Base-by-base conservation (phyloP, 1,140 invertebrate genomes). In the Philopotamus ludificatus region DNA sequence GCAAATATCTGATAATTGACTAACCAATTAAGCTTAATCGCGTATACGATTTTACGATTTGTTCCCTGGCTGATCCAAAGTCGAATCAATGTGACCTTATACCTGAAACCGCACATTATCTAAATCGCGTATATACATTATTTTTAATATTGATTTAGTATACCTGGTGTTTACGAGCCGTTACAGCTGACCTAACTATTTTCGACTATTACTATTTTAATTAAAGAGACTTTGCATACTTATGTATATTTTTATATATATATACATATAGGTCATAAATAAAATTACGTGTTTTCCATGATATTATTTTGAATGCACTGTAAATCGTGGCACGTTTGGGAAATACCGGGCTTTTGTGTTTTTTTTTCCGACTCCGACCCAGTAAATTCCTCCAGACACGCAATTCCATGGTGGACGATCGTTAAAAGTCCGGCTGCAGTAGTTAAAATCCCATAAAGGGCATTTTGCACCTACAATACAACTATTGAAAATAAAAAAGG, bases 371-470 rank as follows among this genome's bases (percentile, higher is more conserved):
- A 4, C 28, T 34, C 28, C n/a, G n/a, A 34, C 12, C 4, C 28
- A 34, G 47, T 21, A 49, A 15, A 49, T 21, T 49, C 21, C 22
- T 49, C 21, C 47, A 18, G 20, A 21, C 47, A 49, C 47, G 47
- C 47, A 21, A 49, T 49, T 21, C 47, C 47, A 18, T 21, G 21
- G 47, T 21, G 47, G 47, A 49, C 47, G 47, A 49, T 49, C 47
- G 47, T 49, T 49, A 49, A 49, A 49, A 49, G 15, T 21, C 8
- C 44, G 10, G 18, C 4, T 20, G 44, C 18, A 15, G 44, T 21
- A 25, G 51, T 54, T 54, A 54, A 54, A 54, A 54, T 8, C 20
- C 25, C 51, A 54, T 54, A 54, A 54, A 25, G 51, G 51, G n/a
- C 51, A 25, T 25, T 54, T 25, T 54, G 51, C 49, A 23, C 44